Percentiles rank a stretch among this genome's conserved stretches.
Conservation (phyloP, 2,113 vertebrate genomes). For the Rhizomys pruinosus region DNA sequence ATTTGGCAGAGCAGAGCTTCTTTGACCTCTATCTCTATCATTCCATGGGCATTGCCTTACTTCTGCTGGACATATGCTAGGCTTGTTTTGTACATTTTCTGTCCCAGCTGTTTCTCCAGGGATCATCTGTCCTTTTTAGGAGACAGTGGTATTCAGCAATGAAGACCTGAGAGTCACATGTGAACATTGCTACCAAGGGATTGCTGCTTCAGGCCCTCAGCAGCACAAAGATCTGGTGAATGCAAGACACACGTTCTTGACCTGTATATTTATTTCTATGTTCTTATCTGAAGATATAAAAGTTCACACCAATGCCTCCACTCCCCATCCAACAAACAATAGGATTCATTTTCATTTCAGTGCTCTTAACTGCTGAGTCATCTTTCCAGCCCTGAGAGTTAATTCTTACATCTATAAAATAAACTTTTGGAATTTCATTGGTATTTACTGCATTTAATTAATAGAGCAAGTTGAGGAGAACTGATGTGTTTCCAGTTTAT, state of each 20-base stretch:
- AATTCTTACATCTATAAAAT: background rate
- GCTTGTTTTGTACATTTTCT: background rate
- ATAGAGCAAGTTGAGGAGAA: background rate
- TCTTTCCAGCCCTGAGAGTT: background rate
- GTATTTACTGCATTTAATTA: background rate
- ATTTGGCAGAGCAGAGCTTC: background rate
- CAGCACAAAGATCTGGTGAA: background rate
- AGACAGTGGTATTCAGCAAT: background rate
- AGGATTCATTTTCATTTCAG: background rate
- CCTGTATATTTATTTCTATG: background rate
- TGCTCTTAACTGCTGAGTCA: no score
- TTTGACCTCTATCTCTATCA: background rate
- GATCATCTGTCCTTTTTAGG: background rate
- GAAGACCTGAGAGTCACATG: background rate
- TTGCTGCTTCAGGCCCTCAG: background rate
- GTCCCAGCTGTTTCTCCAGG: background rate
- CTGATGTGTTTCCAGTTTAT: background rate
- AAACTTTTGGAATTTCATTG: background rate
- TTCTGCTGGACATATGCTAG: no score
- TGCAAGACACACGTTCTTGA: background rate
- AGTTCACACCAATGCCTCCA: background rate
- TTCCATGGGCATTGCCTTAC: background rate
- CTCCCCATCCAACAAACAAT: background rate
- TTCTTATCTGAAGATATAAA: no score
- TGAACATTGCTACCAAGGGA: background rate